Evolutionary conservation across 2,113 vertebrate species (phyloP).

Genomic region (Laticauda colubrina): DNA sequence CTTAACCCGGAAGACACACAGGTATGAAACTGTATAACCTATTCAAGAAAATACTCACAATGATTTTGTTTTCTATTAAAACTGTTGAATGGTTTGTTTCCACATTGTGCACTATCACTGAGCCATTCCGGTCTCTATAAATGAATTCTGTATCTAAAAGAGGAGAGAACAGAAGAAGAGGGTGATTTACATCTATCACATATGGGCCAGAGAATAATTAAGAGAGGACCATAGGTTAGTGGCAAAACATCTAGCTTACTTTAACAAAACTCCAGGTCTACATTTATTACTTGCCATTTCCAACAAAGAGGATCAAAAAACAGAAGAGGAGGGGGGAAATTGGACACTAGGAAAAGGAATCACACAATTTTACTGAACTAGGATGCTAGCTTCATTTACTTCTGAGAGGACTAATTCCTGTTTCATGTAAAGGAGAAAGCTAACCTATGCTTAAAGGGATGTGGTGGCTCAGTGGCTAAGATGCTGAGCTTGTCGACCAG

Average conservation of each 20-base stretch:
- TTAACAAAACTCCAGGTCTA: background rate
- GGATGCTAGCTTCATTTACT: background rate
- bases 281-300: background rate
- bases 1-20: conserved; percentile 40
- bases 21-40: conserved; percentile 49
- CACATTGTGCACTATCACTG: conserved; percentile 83
- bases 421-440: background rate
- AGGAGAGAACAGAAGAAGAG: conserved; percentile 32
- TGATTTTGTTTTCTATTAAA: conserved; percentile 93
- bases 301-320: background rate
- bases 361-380: background rate
- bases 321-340: background rate
- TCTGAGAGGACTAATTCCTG: background rate
- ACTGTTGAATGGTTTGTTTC: conserved; percentile 80
- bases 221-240: background rate
- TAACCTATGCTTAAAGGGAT: background rate
- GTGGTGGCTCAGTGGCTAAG: too few relatives aligned
- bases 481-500: too few relatives aligned
- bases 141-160: conserved; percentile 86
- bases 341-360: background rate
- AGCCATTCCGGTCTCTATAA: conserved; percentile 85
- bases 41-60: conserved; percentile 82
- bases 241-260: background rate
- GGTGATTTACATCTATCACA: background rate
- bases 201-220: conserved; percentile 29